These are phyloP conservation scores for Kryptopterus vitreolus DNA, from an alignment of 2,797 vertebrate genomes.

Conservation along the genomic window DNA sequence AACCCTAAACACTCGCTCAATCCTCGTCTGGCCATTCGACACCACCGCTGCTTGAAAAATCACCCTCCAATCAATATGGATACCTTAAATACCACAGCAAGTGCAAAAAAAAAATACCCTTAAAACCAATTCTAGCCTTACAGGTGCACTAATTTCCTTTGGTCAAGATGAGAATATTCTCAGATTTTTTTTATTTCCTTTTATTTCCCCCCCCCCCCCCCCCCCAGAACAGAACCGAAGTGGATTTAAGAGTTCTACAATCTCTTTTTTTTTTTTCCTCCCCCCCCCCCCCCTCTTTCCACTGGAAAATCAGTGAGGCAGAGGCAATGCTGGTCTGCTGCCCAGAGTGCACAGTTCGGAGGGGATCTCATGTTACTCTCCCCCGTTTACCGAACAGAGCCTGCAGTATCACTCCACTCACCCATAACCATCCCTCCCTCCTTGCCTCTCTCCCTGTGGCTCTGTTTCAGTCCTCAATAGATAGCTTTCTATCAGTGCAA, in stretches of 20 bases:
- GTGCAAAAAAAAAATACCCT: conserved; percentile 40
- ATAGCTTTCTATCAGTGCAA: conserved; percentile 54
- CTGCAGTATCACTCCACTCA: conserved; percentile 63
- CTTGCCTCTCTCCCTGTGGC: conserved; percentile 52
- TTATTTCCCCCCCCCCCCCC: no score
- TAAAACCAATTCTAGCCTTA: background rate
- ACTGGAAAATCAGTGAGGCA: conserved; percentile 58
- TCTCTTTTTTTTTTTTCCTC: no score
- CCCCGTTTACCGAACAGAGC: conserved; percentile 60
- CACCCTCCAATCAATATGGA: conserved; percentile 55
- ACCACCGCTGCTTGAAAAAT: conserved; percentile 56
- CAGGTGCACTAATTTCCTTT: conserved; percentile 20
- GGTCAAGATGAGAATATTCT: conserved; percentile 1
- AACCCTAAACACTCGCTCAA: conserved; percentile 64
- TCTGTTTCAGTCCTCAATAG: conserved; percentile 52
- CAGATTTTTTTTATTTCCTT: conserved; percentile 19
- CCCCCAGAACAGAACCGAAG: no score
- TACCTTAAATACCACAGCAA: conserved; percentile 58
- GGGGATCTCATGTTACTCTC: conserved; percentile 68
- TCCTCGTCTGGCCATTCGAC: conserved; percentile 61
- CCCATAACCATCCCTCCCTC: conserved; percentile 59
- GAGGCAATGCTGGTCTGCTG: conserved; percentile 59
- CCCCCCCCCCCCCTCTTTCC: no score
- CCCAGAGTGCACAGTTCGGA: conserved; percentile 66
- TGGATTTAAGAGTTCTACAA: conserved; percentile 46